phyloP scores from a whole-genome alignment of 2,888 invertebrate genomes.

The Caradrina clavipalpis region DNA sequence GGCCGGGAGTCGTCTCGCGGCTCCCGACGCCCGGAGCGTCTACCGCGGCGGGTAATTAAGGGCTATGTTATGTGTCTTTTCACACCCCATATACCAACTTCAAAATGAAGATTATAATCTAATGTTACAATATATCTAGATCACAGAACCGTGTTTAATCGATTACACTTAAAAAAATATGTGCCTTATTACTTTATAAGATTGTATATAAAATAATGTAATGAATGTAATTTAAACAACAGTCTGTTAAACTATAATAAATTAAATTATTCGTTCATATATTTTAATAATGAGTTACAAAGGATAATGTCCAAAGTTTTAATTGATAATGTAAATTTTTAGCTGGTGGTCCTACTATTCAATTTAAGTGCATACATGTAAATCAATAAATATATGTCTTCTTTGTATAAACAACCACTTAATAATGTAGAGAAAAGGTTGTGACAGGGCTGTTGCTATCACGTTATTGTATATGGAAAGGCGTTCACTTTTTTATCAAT shows the following conservation, averaged over 20 bases:
- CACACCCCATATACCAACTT: conserved; percentile 3
- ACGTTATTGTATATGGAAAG: neutral
- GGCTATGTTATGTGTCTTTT: no score
- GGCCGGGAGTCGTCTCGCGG: no score
- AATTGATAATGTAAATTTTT: conserved; percentile 34
- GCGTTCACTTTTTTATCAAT: neutral
- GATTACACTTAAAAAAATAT: conserved; percentile 72
- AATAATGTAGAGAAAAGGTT: conserved; percentile 4
- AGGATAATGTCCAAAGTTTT: conserved; percentile 57
- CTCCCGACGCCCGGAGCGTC: no score
- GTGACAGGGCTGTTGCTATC: neutral
- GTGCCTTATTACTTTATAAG: conserved; percentile 83
- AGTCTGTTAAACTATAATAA: conserved; percentile 35
- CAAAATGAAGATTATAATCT: conserved; percentile 28
- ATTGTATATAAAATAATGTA: conserved; percentile 67
- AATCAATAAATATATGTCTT: neutral
- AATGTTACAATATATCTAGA: conserved; percentile 53
- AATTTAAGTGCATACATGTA: neutral
- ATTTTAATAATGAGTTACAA: conserved; percentile 54
- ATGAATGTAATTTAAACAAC: conserved; percentile 53
- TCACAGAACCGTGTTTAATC: conserved; percentile 66
- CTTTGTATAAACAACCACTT: neutral
- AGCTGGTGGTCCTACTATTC: conserved; percentile 14
- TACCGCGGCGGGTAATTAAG: no score
- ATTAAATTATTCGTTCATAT: conserved; percentile 54